These are phyloP conservation scores for Vimba vimba DNA, from an alignment of 2,113 vertebrate species.

Conservation along the genomic window DNA sequence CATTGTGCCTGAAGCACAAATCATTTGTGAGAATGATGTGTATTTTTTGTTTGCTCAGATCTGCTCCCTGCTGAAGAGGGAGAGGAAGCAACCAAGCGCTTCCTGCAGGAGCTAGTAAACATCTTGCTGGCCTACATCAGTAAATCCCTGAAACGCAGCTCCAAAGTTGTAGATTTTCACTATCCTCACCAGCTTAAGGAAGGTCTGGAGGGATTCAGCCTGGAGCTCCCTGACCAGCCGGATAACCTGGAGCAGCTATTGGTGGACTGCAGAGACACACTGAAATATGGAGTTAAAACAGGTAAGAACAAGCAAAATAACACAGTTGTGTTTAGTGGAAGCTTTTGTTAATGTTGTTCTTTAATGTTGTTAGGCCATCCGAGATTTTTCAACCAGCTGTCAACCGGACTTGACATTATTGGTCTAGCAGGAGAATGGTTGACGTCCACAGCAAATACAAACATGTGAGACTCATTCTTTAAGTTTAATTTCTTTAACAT, in stretches of 20 bases:
- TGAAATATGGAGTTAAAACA: conserved; percentile 78
- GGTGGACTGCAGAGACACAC: conserved; percentile 70
- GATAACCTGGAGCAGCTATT: conserved; percentile 73
- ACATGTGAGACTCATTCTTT: conserved; percentile 61
- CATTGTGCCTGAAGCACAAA: not conserved
- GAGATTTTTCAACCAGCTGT: conserved; percentile 75
- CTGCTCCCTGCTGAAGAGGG: conserved; percentile 68
- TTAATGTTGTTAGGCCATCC: conserved; percentile 64
- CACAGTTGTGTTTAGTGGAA: not conserved
- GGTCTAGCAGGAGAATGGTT: conserved; percentile 73
- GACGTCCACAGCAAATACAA: conserved; percentile 73
- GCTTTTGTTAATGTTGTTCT: not conserved
- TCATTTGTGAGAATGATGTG: not conserved
- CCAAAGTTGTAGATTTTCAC: conserved; percentile 78
- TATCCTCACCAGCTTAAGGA: conserved; percentile 74
- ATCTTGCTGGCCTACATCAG: conserved; percentile 72
- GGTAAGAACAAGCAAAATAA: conserved; percentile 47
- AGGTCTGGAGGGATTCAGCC: conserved; percentile 72
- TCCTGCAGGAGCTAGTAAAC: conserved; percentile 72
- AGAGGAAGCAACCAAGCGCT: conserved; percentile 61
- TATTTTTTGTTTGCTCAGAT: conserved; percentile 54
- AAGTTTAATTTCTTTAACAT: not conserved
- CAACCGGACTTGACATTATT: conserved; percentile 71
- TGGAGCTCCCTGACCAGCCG: conserved; percentile 68
- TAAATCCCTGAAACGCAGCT: conserved; percentile 67